Conservation (phyloP, 2,888 invertebrate genomes). For the Morpho deidamia region DNA sequence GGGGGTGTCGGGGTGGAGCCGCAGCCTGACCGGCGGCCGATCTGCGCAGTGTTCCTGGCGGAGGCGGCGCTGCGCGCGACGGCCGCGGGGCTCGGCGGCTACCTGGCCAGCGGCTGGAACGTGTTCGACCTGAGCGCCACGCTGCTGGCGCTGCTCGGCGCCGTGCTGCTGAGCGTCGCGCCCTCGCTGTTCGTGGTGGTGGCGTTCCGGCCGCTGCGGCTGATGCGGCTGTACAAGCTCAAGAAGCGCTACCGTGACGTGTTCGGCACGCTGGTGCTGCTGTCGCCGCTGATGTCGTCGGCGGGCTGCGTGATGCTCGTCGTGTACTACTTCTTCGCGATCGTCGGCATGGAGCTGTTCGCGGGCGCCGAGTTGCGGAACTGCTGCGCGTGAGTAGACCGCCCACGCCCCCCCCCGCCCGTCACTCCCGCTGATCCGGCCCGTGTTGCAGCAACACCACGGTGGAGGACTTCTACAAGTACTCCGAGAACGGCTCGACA, state of each 20-base stretch:
- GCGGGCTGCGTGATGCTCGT: slow-evolving; percentile 90
- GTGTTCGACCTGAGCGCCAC: slow-evolving; percentile 87
- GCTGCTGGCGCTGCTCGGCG: slow-evolving; percentile 81
- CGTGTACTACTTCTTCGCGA: slow-evolving; percentile 93
- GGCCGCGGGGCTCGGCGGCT: slow-evolving; percentile 83
- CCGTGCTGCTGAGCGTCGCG: slow-evolving; percentile 81
- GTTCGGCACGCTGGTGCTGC: slow-evolving; percentile 87
- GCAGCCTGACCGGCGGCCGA: slow-evolving; percentile 90
- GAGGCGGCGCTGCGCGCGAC: slow-evolving; percentile 86
- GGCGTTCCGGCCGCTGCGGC: slow-evolving; percentile 82
- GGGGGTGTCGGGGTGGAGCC: slow-evolving; percentile 83
- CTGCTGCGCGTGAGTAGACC: slow-evolving; percentile 86
- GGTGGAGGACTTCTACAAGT: slow-evolving; percentile 89
- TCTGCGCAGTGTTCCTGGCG: slow-evolving; percentile 82
- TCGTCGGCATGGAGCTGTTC: slow-evolving; percentile 94
- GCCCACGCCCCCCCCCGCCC: too few species aligned
- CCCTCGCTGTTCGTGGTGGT: slow-evolving; percentile 85
- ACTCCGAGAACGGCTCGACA: slow-evolving; percentile 81
- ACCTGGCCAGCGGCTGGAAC: slow-evolving; percentile 92
- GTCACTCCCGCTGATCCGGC: not conserved
- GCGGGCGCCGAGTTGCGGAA: slow-evolving; percentile 85
- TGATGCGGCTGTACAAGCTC: slow-evolving; percentile 85
- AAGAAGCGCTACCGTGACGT: slow-evolving; percentile 91
- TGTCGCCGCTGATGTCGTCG: slow-evolving; percentile 90
- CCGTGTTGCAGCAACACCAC: slow-evolving; percentile 83